phyloP scores from a whole-genome alignment of 2,113 vertebrate species.

The Ivindomyrus marchei region DNA sequence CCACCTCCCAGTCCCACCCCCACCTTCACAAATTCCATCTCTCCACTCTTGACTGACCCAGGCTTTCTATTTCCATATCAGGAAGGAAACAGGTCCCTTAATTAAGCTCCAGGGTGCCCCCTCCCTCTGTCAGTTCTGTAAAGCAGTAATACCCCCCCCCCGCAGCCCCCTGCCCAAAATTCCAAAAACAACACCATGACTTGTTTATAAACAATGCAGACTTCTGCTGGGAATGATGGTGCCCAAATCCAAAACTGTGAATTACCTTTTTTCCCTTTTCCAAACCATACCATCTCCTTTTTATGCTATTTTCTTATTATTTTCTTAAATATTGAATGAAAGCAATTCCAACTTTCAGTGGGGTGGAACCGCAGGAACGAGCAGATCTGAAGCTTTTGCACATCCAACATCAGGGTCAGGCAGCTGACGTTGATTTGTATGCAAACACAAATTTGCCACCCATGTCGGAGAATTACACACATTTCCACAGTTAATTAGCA shows the following conservation, averaged over 20 bases:
- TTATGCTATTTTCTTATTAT: neutral
- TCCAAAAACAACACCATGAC: neutral
- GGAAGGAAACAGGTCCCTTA: neutral
- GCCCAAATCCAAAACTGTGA: neutral
- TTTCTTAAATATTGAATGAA: neutral
- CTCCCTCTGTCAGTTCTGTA: neutral
- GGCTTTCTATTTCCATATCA: neutral
- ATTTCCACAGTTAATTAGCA: conserved; percentile 12
- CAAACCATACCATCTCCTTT: neutral
- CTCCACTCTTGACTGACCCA: neutral
- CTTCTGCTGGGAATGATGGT: neutral
- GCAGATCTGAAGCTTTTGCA: neutral
- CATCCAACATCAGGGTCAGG: neutral
- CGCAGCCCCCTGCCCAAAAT: neutral
- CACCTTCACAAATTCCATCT: neutral
- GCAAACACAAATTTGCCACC: neutral
- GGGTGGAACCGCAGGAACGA: neutral
- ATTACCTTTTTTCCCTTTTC: neutral
- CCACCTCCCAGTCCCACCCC: neutral
- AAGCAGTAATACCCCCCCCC: neutral
- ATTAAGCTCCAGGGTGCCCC: neutral
- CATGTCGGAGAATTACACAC: neutral
- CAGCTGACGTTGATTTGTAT: conserved; percentile 8
- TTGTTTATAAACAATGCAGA: neutral
- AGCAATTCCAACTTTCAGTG: neutral